Conservation (phyloP, 1,140 invertebrate genomes). For the Homalodisca vitripennis region DNA sequence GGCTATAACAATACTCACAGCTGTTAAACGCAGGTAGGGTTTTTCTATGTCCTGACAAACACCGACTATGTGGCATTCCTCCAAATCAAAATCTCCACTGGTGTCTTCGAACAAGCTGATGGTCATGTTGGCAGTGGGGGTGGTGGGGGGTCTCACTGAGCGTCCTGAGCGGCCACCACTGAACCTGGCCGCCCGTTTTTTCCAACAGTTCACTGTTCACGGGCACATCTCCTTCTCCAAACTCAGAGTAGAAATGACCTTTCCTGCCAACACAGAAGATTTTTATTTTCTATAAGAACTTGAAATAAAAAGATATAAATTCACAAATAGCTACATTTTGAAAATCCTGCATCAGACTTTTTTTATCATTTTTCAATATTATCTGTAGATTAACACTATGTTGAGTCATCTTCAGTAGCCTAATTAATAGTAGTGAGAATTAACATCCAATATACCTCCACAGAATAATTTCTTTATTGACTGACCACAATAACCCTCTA, state of each 20-base stretch:
- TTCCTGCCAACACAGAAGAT: slow-evolving; percentile 31
- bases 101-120: slow-evolving; percentile 48
- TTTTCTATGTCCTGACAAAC: slow-evolving; percentile 93
- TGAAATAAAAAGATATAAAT: no score
- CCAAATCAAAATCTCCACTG: slow-evolving; percentile 71
- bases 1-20: slow-evolving; percentile 49
- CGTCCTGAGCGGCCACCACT: slow-evolving; percentile 44
- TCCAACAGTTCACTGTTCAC: slow-evolving; percentile 65
- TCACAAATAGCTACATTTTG: no score
- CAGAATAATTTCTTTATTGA: no score
- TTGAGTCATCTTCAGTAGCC: no score
- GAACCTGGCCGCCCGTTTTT: slow-evolving; percentile 86
- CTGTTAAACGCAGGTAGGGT: slow-evolving; percentile 89
- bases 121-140: slow-evolving; percentile 41
- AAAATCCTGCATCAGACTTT: no score
- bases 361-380: no score
- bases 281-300: no score
- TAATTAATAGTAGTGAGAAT: no score
- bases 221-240: slow-evolving; percentile 48
- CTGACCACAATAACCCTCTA: no score
- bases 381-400: no score
- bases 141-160: slow-evolving; percentile 23
- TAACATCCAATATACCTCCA: no score
- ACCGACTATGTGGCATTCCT: slow-evolving; percentile 87
- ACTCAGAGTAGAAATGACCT: slow-evolving; percentile 67